Percentiles rank a stretch among this genome's conserved stretches.
Conservation (phyloP, 2,113 vertebrate species). For the Megaptera novaeangliae region DNA sequence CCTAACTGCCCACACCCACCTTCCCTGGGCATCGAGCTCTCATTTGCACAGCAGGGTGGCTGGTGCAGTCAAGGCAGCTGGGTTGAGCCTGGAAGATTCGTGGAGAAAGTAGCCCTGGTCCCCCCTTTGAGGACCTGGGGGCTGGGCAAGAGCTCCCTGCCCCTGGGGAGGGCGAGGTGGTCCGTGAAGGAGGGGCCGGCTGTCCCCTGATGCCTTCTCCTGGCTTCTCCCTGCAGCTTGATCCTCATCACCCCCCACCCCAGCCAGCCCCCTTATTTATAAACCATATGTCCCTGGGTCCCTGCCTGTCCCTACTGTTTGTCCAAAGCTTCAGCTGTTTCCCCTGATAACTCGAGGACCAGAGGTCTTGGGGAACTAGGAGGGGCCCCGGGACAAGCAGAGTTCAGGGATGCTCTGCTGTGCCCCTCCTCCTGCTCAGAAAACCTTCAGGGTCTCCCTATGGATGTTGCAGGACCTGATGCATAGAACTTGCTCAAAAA, state of each 20-base stretch:
- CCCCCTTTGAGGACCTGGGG: not conserved
- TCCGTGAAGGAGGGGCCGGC: not conserved
- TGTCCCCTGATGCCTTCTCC: not conserved
- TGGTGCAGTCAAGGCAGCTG: fast-evolving
- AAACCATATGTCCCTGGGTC: constrained; percentile 55
- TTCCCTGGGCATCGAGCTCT: not conserved
- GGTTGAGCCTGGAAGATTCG: not conserved
- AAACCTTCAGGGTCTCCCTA: not conserved
- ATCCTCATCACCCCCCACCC: not conserved
- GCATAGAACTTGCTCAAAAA: not conserved
- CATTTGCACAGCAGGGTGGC: not conserved
- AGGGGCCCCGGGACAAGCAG: not conserved
- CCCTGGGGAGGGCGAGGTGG: fast-evolving
- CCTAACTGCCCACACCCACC: too few species aligned
- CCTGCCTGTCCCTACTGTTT: constrained; percentile 44
- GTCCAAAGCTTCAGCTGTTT: constrained; percentile 60
- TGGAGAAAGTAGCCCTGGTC: not conserved
- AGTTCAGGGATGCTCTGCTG: not conserved
- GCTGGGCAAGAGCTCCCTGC: not conserved
- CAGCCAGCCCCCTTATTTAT: constrained; percentile 8
- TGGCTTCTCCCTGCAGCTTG: not conserved
- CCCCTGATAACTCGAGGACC: constrained; percentile 52
- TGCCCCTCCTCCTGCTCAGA: not conserved
- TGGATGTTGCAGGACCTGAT: not conserved
- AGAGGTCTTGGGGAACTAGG: constrained; percentile 15